phyloP scores from a whole-genome alignment of 1,140 invertebrate species.

The Drosophila nannoptera region DNA sequence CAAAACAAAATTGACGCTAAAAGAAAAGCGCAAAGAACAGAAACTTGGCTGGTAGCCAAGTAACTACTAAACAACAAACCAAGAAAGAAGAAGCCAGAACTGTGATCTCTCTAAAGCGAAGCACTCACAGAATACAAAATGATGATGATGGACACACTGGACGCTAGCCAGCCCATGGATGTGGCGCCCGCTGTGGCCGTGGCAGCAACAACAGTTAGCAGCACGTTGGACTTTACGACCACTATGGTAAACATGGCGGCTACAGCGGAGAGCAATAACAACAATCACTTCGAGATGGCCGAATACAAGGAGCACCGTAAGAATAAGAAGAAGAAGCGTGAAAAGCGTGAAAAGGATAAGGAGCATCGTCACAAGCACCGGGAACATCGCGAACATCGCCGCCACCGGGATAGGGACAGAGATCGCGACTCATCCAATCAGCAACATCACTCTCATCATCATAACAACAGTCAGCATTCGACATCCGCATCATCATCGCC shows the following conservation, averaged over 20 bases:
- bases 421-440: constrained; percentile 42
- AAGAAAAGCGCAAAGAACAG: constrained; percentile 45
- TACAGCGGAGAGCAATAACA: constrained; percentile 65
- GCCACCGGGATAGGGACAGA: constrained; percentile 58
- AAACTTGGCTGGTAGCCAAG: constrained; percentile 54
- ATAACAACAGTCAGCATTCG: constrained; percentile 68
- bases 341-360: constrained; percentile 75
- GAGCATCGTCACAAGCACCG: constrained; percentile 70
- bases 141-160: constrained; percentile 79
- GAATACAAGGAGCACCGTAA: constrained; percentile 77
- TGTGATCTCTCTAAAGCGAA: constrained; percentile 41
- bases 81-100: constrained; percentile 30
- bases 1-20: constrained; percentile 66
- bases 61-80: constrained; percentile 6
- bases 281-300: constrained; percentile 73
- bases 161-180: constrained; percentile 64
- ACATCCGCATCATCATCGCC: constrained; percentile 76
- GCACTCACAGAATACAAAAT: constrained; percentile 48
- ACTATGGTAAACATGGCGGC: constrained; percentile 68
- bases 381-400: constrained; percentile 60
- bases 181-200: constrained; percentile 66
- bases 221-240: constrained; percentile 59
- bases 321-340: constrained; percentile 77
- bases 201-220: constrained; percentile 57
- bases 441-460: constrained; percentile 44